Conservation (phyloP, 2,888 invertebrate species). For the Leptinotarsa tumamoca region DNA sequence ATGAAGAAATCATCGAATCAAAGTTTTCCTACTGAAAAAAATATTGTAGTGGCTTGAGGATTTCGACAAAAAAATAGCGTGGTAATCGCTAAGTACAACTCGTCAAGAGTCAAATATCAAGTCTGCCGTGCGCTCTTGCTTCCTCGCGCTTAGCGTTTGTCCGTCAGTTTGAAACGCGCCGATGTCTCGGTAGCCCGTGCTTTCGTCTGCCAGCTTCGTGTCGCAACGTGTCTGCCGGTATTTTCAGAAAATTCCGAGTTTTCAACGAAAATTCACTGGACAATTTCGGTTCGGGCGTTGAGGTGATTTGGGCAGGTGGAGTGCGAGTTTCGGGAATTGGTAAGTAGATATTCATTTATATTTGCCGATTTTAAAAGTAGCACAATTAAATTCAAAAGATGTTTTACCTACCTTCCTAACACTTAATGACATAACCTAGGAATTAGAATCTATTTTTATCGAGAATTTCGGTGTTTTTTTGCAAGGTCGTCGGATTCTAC, state of each 20-base stretch:
- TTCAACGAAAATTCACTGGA: slow-evolving; percentile 14
- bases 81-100: slow-evolving; percentile 7
- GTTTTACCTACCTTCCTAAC: slow-evolving; percentile 5
- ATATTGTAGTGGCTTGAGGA: neutral
- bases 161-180: slow-evolving; percentile 34
- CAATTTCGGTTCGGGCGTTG: slow-evolving; percentile 10
- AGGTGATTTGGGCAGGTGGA: slow-evolving; percentile 9
- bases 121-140: slow-evolving; percentile 23
- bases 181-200: slow-evolving; percentile 31
- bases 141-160: slow-evolving; percentile 19
- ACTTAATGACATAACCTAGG: slow-evolving; percentile 10
- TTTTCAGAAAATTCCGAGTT: slow-evolving; percentile 6
- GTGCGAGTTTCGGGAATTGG: neutral
- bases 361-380: neutral
- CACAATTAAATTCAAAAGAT: slow-evolving; percentile 8
- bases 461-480: slow-evolving; percentile 15
- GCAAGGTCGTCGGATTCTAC: slow-evolving; percentile 18
- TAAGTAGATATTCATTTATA: neutral
- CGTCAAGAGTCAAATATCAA: slow-evolving; percentile 31
- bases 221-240: slow-evolving; percentile 33
- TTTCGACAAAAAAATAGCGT: slow-evolving; percentile 6
- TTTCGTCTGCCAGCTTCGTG: slow-evolving; percentile 16
- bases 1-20: neutral
- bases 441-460: slow-evolving; percentile 20
- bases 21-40: neutral